Percentiles rank a stretch among this genome's conserved stretches.
Evolutionary conservation across 2,113 vertebrate species (phyloP).

Genomic region (Tretioscincus oriximinensis): DNA sequence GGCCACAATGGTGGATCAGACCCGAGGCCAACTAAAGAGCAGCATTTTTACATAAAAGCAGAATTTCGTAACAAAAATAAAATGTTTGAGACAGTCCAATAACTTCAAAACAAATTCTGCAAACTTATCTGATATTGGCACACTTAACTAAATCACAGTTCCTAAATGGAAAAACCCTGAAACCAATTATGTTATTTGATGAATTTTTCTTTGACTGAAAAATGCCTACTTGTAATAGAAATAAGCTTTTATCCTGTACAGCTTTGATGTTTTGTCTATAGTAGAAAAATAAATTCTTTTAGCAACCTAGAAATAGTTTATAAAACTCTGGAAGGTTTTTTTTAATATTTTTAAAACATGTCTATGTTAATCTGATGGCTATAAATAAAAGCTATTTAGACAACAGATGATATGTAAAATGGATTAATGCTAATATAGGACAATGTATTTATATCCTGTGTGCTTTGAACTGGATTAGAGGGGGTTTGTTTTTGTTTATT

Average conservation of each 20-base stretch:
- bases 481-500: slow-evolving; percentile 52
- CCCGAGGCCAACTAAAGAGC: slow-evolving; percentile 50
- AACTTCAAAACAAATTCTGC: slow-evolving; percentile 46
- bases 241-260: slow-evolving; percentile 78
- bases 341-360: slow-evolving; percentile 72
- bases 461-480: slow-evolving; percentile 78
- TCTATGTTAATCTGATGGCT: slow-evolving; percentile 75
- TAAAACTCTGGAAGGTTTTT: slow-evolving; percentile 80
- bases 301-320: slow-evolving; percentile 85
- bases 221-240: slow-evolving; percentile 75
- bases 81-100: slow-evolving; percentile 44
- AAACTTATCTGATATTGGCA: slow-evolving; percentile 58
- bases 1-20: not conserved
- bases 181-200: slow-evolving; percentile 69
- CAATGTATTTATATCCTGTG: slow-evolving; percentile 78
- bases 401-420: slow-evolving; percentile 78
- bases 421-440: slow-evolving; percentile 79
- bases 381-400: slow-evolving; percentile 82
- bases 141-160: slow-evolving; percentile 44
- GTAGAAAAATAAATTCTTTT: slow-evolving; percentile 85
- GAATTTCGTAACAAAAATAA: slow-evolving; percentile 32
- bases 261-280: slow-evolving; percentile 77
- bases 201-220: slow-evolving; percentile 58
- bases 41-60: slow-evolving; percentile 37
- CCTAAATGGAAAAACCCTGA: slow-evolving; percentile 68